Evolutionary conservation across 2,888 invertebrate species (phyloP).

Genomic region (Carpatolechia fugitivella): DNA sequence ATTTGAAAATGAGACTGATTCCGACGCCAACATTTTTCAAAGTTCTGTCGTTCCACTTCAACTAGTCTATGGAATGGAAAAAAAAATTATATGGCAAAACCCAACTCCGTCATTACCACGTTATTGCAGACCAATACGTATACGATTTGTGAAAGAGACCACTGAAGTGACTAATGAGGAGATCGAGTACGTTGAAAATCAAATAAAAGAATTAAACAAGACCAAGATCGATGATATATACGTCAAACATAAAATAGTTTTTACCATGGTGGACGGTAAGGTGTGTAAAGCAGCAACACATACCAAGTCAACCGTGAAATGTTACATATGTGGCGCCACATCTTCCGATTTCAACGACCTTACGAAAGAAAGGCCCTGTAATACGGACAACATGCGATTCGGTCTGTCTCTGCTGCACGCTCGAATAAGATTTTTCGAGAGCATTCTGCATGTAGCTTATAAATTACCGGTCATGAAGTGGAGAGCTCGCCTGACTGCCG

Average conservation of each 20-base stretch:
- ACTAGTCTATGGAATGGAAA: constrained; percentile 23
- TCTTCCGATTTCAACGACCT: background rate
- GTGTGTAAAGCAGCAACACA: background rate
- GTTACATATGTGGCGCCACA: background rate
- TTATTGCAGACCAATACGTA: background rate
- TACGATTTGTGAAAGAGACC: no score
- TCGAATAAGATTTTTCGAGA: no score
- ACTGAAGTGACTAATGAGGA: no score
- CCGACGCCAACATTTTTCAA: constrained; percentile 31
- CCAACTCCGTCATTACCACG: background rate
- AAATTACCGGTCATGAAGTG: no score
- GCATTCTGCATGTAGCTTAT: no score
- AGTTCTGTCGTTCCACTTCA: constrained; percentile 31
- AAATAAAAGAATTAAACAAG: no score
- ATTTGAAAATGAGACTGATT: no score
- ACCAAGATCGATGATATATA: background rate
- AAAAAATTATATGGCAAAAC: background rate
- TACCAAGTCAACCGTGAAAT: background rate
- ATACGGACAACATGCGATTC: background rate
- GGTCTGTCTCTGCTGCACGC: background rate
- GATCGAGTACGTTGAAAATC: no score
- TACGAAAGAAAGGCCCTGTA: background rate
- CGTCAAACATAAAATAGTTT: background rate
- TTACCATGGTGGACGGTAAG: background rate
- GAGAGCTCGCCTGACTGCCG: no score